Evolutionary conservation across 2,888 invertebrate genomes (phyloP), one percentile per base, ranked within the genome.

Genomic region (Agrotis segetum): DNA sequence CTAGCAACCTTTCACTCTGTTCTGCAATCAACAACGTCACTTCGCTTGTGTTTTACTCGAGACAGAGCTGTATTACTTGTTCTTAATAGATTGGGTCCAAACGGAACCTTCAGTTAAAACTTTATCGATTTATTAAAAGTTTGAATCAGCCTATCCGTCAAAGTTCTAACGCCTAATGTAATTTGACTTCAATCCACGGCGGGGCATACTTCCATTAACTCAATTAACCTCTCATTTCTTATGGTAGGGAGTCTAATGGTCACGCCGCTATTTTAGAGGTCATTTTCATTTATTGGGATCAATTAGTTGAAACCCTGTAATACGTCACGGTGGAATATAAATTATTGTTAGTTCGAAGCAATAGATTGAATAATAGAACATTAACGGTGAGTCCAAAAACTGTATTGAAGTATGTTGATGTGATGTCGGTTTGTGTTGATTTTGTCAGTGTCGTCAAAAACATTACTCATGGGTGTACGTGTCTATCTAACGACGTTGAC

Each of bases 201-300:
- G 82, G 79, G 79, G 79, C 78, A 86, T 87, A 88, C 85, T 87
- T 88, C 84, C 86, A 89, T 91, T 95, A 92, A 95, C 93, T 94
- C 91, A 90, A 94, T 95, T 94, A 95, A 94, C 92, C 92, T 92
- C 90, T 90, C 89, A 91, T 91, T 93, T 92, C 90, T 91, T 91
- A 90, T 88, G 90, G 88, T 88, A 88, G 88, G 89, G 88, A 90
- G 88, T 89, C 88, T 91, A 90, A 91, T 92, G 87, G 88, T 88
- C 89, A 89, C 88, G 85, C 88, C 89, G 88, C 87, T 89, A 89
- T 90, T 90, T 88, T 83, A 89, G 87, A 90, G 93, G 92, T 93
- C 92, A 91, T 90, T 90, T 89, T 89, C 88, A 89, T 92, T 93
- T 90, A 92, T 93, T 91, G 92, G 88, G 93, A 91, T 93, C 93